Percentiles rank a stretch among this genome's conserved stretches.
phyloP scores from a whole-genome alignment of 2,113 vertebrate genomes.

The Trinectes maculatus region DNA sequence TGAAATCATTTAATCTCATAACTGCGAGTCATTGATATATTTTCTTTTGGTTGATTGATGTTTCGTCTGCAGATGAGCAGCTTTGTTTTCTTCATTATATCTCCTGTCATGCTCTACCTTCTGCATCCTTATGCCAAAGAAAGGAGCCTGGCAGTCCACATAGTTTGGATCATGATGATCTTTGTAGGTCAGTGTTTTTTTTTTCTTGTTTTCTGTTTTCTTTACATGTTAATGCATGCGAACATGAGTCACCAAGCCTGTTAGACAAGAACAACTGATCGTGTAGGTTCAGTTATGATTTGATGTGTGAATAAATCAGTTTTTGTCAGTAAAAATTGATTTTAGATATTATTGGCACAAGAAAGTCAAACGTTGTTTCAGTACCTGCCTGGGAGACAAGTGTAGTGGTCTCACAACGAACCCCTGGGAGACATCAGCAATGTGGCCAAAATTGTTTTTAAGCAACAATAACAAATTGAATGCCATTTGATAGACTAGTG shows the following conservation, averaged over 20 bases:
- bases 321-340: not conserved
- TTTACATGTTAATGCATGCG: not conserved
- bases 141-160: conserved; percentile 79
- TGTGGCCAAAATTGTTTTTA: no score
- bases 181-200: conserved; percentile 83
- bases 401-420: no score
- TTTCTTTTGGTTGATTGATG: not conserved
- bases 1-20: not conserved
- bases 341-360: not conserved
- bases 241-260: not conserved
- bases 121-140: conserved; percentile 86
- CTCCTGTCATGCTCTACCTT: conserved; percentile 89
- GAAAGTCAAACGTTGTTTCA: not conserved
- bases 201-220: not conserved
- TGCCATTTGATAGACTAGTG: no score
- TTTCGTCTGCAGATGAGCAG: conserved; percentile 88
- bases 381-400: not conserved
- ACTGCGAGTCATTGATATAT: not conserved
- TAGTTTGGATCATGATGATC: conserved; percentile 83
- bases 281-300: not conserved
- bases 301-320: not conserved
- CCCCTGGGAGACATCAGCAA: no score
- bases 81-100: conserved; percentile 88
- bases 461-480: no score
- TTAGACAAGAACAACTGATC: not conserved